Evolutionary conservation across 2,797 vertebrate species (phyloP).

Genomic region (Pantherophis vulpinus): DNA sequence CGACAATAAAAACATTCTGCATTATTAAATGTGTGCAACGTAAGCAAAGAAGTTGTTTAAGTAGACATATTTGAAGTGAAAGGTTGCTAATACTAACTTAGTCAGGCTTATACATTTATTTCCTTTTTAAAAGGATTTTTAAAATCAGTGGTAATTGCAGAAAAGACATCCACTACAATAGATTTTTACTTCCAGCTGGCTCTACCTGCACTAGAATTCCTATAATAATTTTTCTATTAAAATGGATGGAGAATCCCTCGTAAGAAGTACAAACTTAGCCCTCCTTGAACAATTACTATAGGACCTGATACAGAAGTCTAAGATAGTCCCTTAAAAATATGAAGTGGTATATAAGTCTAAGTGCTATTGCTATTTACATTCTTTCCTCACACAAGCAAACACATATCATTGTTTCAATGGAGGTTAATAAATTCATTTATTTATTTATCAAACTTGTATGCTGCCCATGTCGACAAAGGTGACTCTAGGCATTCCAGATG

Average conservation of each 20-base stretch:
- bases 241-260: neutral
- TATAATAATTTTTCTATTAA: neutral
- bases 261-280: neutral
- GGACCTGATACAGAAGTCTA: neutral
- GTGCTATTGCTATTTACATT: neutral
- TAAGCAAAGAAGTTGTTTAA: conserved; percentile 12
- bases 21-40: neutral
- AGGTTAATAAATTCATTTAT: neutral
- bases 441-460: neutral
- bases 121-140: neutral
- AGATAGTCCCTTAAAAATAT: neutral
- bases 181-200: neutral
- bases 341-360: neutral
- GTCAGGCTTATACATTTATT: neutral
- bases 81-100: neutral
- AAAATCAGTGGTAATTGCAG: neutral
- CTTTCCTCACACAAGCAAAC: neutral
- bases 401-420: neutral
- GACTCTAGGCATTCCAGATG: neutral
- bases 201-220: neutral
- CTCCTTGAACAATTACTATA: neutral
- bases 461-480: neutral
- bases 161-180: neutral
- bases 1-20: neutral
- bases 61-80: conserved; percentile 5